Evolutionary conservation across 2,888 invertebrate species (phyloP).

Genomic region (Synanthedon vespiformis): DNA sequence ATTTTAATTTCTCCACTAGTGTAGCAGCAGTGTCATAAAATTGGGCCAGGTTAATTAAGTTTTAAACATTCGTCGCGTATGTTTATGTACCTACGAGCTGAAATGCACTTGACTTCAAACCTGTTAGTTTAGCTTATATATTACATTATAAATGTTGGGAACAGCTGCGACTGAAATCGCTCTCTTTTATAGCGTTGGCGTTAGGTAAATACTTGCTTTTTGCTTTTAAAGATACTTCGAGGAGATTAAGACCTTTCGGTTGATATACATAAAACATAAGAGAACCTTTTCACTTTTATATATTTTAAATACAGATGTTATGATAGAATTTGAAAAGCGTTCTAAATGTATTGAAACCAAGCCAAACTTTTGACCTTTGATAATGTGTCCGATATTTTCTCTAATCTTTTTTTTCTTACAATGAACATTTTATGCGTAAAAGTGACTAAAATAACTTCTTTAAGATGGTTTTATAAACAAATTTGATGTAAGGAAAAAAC

Average conservation of each 20-base stretch:
- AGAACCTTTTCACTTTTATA: no score
- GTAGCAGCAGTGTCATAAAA: neutral
- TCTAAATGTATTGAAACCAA: no score
- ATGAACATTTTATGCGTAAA: no score
- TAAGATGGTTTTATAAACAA: no score
- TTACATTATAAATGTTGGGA: constrained; percentile 10
- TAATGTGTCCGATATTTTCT: no score
- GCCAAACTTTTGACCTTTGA: no score
- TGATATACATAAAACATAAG: no score
- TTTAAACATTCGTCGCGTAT: neutral
- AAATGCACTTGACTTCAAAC: neutral
- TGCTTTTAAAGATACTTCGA: constrained; percentile 24
- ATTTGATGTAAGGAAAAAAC: no score
- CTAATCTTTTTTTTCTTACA: no score
- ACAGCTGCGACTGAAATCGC: constrained; percentile 32
- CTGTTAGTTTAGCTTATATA: neutral
- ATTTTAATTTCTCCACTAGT: neutral
- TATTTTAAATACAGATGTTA: no score
- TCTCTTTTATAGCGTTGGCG: constrained; percentile 18
- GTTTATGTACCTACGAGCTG: neutral
- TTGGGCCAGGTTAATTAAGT: constrained; percentile 5
- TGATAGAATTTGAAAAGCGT: no score
- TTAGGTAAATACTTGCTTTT: constrained; percentile 7
- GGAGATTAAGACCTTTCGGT: constrained; percentile 23
- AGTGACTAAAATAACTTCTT: no score